phyloP scores from a whole-genome alignment of 2,888 invertebrate genomes.

The Drosophila flavopinicola region DNA sequence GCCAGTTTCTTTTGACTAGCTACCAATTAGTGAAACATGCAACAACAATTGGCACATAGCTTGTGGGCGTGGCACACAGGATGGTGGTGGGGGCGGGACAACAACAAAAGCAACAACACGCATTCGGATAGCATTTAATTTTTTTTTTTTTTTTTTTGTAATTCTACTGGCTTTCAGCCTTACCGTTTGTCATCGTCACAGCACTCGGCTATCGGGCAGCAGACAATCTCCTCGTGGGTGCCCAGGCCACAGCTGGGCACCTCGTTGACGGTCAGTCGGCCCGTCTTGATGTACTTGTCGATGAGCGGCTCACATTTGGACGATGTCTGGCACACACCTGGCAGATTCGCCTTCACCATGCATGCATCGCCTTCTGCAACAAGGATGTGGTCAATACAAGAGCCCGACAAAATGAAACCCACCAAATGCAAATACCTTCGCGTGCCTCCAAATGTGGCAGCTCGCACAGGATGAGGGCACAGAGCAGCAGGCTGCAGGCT shows the following conservation, averaged over 20 bases:
- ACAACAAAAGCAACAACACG: conserved; percentile 18
- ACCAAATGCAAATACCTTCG: conserved; percentile 20
- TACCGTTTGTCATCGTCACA: conserved; percentile 40
- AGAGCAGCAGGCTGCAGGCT: conserved; percentile 5
- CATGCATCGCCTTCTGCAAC: conserved; percentile 58
- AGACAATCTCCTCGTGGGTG: conserved; percentile 69
- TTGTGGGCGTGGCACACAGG: background rate
- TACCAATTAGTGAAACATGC: conserved; percentile 29
- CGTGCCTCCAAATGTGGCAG: conserved; percentile 25
- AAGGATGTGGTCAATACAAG: background rate
- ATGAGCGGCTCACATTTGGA: conserved; percentile 56
- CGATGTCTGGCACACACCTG: conserved; percentile 65
- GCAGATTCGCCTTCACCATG: conserved; percentile 25
- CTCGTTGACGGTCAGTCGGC: conserved; percentile 41
- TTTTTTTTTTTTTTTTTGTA: background rate
- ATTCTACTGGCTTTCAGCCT: conserved; percentile 10
- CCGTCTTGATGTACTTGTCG: conserved; percentile 48
- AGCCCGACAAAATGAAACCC: no score
- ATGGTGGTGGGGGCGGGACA: conserved; percentile 1
- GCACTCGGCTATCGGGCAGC: conserved; percentile 69
- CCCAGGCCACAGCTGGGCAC: conserved; percentile 72
- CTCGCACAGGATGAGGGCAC: conserved; percentile 6
- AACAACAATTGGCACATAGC: conserved; percentile 39
- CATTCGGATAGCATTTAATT: no score
- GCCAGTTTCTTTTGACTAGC: conserved; percentile 21